Base-by-base conservation (phyloP, 1,140 invertebrate genomes). In the Steinernema feltiae region DNA sequence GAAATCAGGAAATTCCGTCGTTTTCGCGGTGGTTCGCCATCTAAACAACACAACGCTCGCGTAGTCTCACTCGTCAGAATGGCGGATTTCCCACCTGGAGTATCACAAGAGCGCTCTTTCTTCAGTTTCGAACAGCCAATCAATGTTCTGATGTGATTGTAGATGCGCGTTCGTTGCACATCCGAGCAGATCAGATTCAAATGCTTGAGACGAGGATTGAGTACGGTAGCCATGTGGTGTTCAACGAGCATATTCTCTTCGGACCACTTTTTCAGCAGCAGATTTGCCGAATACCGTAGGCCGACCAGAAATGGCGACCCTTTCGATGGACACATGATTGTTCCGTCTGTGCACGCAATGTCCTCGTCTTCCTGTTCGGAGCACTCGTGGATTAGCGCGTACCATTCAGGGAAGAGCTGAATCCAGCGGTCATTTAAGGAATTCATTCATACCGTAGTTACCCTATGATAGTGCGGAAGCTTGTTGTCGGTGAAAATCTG, bases 1-100 rank as follows among this genome's bases (percentile, higher is more conserved):
- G 77, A 77, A 3, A 35, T 35, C 69, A 78, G 30, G 63, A 78
- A 78, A 74, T 76, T 78, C 24, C 77, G 71, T 72, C 77, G 75
- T 72, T 78, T 78, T 70, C 77, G 3, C n/a, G 75, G 77, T 0
- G 77, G 77, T 29, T 78, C 77, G 1, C 77, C 77, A n/a, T 63
- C 53, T 63, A 63, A 63, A 63, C 7, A 3, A 63, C 7, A 63
- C 24, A 17, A 12, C 2, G 53, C 7, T 27, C 7, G 3, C 7
- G 24, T 3, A 63, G 15, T 63, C 24, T 7, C 35, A 41, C 35
- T 7, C 35, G 35, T 41, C 18, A n/a, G n/a, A n/a, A n/a, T n/a
- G n/a, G n/a, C n/a, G n/a, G n/a, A 7, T 41, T 41, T 7, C 35
- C 7, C 7, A 63, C 53, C 53, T 63, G 53, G 53, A 7, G 53